Base-by-base conservation (phyloP, 1,140 invertebrate species). In the Anastatus disparis region DNA sequence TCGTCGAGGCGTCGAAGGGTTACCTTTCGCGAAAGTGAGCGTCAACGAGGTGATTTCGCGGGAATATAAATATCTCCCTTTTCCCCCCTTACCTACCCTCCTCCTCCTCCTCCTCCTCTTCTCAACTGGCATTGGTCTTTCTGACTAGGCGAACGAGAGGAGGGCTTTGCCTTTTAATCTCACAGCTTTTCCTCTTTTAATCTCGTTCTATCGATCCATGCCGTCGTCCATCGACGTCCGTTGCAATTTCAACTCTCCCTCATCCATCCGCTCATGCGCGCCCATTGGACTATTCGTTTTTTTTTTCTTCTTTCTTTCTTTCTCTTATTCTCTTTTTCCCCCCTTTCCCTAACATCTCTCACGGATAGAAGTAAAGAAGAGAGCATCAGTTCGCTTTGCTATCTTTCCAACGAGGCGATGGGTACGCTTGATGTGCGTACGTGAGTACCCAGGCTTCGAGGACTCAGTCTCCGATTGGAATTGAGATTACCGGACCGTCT, bases 151-250 rank as follows among this genome's bases (percentile, higher is more conserved):
- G 64, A 31, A 9, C 65, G 26, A 65, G 40, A 17, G 40, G 22
- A 24, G n/a, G 71, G 70, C 75, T 74, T 76, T 78, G 78, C 78
- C 78, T 79, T 80, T 79, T 79, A 80, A 80, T 80, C 78, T 79
- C 77, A 71, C 76, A 78, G 75, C 73, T 74, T 78, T 74, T 73
- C 74, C 79, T 80, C 76, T 79, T 81, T 79, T 79, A 81, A 81
- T 78, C 76, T 79, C 74, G 76, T 79, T 77, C 71, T 55, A 79
- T 78, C 76, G 75, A 78, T 75, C 75, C 44, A 26, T 22, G 44
- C 35, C 24, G n/a, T 40, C n/a, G 48, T 42, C 65, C 52, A 74
- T 69, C 64, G 68, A 50, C 46, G 62, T 70, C 56, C 73, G 64
- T 46, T 71, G 73, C 78, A 81, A 81, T 79, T 79, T 75, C 75